A percentile compares a stretch with the other conserved stretches of the same genome.
Conservation (phyloP, 2,888 invertebrate species). For the Mythimna loreyi region DNA sequence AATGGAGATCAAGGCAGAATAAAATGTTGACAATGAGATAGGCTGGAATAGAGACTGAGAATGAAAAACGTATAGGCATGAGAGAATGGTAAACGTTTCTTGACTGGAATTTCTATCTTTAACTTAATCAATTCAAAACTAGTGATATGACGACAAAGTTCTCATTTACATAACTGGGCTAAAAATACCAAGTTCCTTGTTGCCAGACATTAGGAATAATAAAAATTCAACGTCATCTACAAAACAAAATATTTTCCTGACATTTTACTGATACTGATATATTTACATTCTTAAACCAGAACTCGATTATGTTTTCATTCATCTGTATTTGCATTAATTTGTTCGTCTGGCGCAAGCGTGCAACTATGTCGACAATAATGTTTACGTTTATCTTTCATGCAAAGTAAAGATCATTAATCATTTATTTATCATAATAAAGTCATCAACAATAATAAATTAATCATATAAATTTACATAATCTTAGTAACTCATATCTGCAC, state of each 20-base stretch:
- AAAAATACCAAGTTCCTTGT: constrained; percentile 1
- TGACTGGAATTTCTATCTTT: too few species aligned
- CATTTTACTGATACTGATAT: background rate
- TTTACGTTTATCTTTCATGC: background rate
- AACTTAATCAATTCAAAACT: too few species aligned
- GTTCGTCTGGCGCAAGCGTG: background rate
- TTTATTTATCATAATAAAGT: background rate
- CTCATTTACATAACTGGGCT: constrained; percentile 8
- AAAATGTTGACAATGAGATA: too few species aligned
- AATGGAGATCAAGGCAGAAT: too few species aligned
- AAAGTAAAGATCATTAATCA: too few species aligned
- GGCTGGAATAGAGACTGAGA: too few species aligned
- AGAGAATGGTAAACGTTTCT: too few species aligned
- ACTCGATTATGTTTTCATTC: background rate
- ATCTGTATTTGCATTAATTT: background rate
- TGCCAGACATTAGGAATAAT: background rate
- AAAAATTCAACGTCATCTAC: background rate
- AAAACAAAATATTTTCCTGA: background rate
- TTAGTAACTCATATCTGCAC: background rate
- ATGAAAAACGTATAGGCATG: too few species aligned
- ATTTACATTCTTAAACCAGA: background rate
- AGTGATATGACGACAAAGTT: background rate
- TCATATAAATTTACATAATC: background rate
- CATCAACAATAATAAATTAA: background rate
- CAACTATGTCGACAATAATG: background rate